Evolutionary conservation across 2,888 invertebrate species (phyloP), one percentile per base, ranked within the genome.

Genomic region (Ctena decussata): DNA sequence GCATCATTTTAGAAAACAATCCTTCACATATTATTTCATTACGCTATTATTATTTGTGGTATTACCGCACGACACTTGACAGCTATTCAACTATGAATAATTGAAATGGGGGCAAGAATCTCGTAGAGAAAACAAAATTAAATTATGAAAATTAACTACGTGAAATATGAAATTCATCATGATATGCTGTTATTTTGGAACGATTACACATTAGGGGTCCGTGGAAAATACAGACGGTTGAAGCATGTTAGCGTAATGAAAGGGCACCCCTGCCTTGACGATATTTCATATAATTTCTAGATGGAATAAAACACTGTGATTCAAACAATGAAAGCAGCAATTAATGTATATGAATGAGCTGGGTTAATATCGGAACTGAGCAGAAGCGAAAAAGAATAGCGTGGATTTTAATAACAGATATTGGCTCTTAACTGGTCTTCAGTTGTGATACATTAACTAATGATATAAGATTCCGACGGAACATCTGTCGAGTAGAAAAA

Each of bases 161-260:
- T 15, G 35, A 30, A 35, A 35, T 35, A 65, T 65, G 24, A 35
- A 18, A 65, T 65, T 24, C 32, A 65, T 65, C 65, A 65, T 65
- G 12, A 35, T 18, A 35, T 21, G 65, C 35, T 65, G 65, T 65
- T 65, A 65, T 35, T 65, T 18, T 35, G 30, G 21, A 65, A 24
- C 11, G 24, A 65, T 65, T 65, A 35, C 65, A 3, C 65, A n/a
- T 65, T 65, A 65, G 65, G 65, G 65, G 65, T 65, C 65, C 65
- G 8, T 35, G 30, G 30, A n/a, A 5, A 57, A 21, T 57, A 5
- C 35, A 35, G 65, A 65, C 21, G 35, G 32, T 65, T 1, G 65
- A 35, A 32, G 65, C 65, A 65, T 35, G 65, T 35, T 35, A 65
- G 35, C 18, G 65, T 65, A 65, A 65, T 65, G 65, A 65, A 65